Evolutionary conservation across 2,113 vertebrate genomes (phyloP).

Genomic region (Channa argus): DNA sequence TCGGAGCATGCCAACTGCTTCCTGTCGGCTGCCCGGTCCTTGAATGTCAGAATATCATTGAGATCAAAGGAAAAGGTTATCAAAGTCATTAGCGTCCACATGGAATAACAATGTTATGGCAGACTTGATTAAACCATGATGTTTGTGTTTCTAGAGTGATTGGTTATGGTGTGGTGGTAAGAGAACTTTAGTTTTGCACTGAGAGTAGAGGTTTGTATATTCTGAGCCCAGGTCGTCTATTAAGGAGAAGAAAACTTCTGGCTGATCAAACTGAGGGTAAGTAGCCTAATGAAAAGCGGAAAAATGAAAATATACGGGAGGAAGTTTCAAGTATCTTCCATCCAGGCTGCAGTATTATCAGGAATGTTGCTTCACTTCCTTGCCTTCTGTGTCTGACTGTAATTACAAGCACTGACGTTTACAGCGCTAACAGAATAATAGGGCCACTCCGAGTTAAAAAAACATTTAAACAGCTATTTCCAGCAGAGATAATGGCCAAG

Average conservation of each 20-base stretch:
- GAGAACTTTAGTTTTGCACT: constrained; percentile 5
- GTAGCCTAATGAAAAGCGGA: constrained; percentile 66
- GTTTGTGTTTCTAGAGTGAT: constrained; percentile 40
- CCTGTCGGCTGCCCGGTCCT: constrained; percentile 47
- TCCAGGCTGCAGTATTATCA: constrained; percentile 61
- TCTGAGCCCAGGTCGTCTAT: constrained; percentile 3
- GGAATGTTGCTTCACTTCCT: constrained; percentile 70
- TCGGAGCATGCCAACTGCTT: constrained; percentile 59
- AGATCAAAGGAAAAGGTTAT: constrained; percentile 33
- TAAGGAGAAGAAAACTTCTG: constrained; percentile 8
- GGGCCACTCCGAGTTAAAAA: constrained; percentile 31
- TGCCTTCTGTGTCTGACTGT: constrained; percentile 72
- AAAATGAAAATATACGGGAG: constrained; percentile 59
- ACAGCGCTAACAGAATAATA: constrained; percentile 55
- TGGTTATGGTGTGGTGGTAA: constrained; percentile 1
- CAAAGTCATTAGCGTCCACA: constrained; percentile 37
- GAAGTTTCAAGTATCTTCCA: constrained; percentile 61
- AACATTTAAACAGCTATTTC: constrained; percentile 26
- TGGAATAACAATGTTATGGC: constrained; percentile 18
- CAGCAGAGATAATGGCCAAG: constrained; percentile 45
- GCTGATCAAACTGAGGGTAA: constrained; percentile 39
- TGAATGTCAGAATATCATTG: constrained; percentile 43
- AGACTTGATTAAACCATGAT: constrained; percentile 27
- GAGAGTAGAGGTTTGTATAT: constrained; percentile 11
- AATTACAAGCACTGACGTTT: constrained; percentile 75